Evolutionary conservation across 2,797 vertebrate species (phyloP).

Genomic region (Chaetophractus vellerosus): DNA sequence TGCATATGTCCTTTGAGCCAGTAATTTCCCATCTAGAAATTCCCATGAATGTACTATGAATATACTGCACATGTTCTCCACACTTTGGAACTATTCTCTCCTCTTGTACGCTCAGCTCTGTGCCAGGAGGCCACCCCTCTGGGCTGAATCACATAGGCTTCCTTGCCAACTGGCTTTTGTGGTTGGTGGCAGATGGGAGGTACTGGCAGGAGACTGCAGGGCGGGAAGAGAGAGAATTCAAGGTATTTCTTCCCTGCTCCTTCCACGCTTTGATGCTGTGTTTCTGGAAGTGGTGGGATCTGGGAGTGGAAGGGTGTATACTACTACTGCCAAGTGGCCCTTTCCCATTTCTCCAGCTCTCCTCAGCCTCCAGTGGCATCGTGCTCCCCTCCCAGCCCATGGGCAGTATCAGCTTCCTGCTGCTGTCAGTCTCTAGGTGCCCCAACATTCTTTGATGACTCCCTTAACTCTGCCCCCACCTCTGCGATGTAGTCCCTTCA

Average conservation of each 20-base stretch:
- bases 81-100: not conserved
- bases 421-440: not conserved
- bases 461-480: not conserved
- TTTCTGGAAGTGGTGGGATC: not conserved
- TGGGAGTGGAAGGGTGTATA: too few relatives aligned
- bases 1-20: not conserved
- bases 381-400: not conserved
- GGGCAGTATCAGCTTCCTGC: not conserved
- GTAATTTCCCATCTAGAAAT: too few relatives aligned
- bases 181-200: not conserved
- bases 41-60: not conserved
- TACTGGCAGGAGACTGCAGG: not conserved
- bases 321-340: not conserved
- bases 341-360: too few relatives aligned
- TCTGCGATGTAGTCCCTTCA: not conserved
- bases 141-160: not conserved
- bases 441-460: too few relatives aligned
- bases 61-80: not conserved
- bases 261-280: not conserved
- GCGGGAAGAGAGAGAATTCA: not conserved
- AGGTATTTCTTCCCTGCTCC: not conserved
- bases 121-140: not conserved
- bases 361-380: not conserved
- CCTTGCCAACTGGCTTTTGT: not conserved
- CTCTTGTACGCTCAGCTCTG: not conserved